Evolutionary conservation across 2,113 vertebrate genomes (phyloP), one percentile per base, ranked within the genome.

Genomic region (Meles meles): DNA sequence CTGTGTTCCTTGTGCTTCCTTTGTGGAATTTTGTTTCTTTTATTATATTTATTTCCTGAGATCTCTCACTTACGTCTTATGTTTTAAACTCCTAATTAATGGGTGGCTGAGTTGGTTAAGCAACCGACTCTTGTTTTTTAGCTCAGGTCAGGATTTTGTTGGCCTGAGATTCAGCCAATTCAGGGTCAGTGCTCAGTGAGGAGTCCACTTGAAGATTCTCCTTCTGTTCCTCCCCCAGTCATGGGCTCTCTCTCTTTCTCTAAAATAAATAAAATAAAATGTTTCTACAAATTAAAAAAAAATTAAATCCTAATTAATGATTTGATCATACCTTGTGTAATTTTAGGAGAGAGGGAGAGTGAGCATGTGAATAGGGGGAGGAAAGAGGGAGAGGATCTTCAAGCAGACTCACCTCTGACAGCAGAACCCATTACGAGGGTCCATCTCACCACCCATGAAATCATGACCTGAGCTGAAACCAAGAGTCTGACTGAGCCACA

Each of bases 11-110:
- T 72, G 29, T n/a, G 37, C 4, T 42, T 84, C 39, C 21, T 61
- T 61, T n/a, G 44, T 74, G 34, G 59, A 84, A 84, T 72, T n/a
- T 23, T n/a, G 10, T 84, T 47, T 72, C 31, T 90, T 80, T 21
- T 79, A 76, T 89, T 91, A 12, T 72, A 61, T 61, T 72, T 92
- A 18, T 84, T 84, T 93, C 39, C 67, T 74, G 42, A 49, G 21
- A 83, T 61, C 25, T 65, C 25, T 47, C 69, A 20, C 57, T 49
- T 74, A 39, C n/a, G 37, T 63, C 15, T 74, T 74, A 74, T 49
- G 25, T 20, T 72, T 57, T 29, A 21, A 74, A 84, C 47, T 92
- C 13, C 15, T 61, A 84, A 84, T 92, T 72, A 57, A 42, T 27
- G 4, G 34, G 67, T n/a, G 8, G 34, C 17, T n/a, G 7, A 2